Evolutionary conservation across 2,888 invertebrate species (phyloP).

Genomic region (Epinotia ramella): DNA sequence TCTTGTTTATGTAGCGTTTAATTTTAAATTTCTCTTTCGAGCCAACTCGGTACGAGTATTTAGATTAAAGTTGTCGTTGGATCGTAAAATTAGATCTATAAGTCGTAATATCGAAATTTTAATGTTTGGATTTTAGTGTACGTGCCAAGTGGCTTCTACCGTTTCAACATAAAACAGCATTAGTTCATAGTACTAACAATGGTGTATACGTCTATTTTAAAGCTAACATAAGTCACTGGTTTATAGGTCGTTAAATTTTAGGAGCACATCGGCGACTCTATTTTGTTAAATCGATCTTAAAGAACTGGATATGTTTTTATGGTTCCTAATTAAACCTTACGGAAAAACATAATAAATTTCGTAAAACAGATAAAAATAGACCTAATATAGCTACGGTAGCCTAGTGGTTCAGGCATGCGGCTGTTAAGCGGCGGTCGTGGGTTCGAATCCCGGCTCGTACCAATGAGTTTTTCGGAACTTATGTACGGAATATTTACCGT

Average conservation of each 20-base stretch:
- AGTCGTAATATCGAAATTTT: constrained; percentile 80
- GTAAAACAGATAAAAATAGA: constrained; percentile 10
- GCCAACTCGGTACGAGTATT: constrained; percentile 24
- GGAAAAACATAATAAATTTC: constrained; percentile 15
- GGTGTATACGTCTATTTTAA: constrained; percentile 8
- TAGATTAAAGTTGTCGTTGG: constrained; percentile 61
- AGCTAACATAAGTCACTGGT: constrained; percentile 75
- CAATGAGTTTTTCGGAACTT: too few relatives aligned
- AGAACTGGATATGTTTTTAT: constrained; percentile 45
- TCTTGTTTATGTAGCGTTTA: constrained; percentile 57
- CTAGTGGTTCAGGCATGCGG: too few relatives aligned
- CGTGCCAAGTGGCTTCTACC: constrained; percentile 47
- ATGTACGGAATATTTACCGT: too few relatives aligned
- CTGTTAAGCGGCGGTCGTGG: too few relatives aligned
- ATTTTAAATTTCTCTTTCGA: constrained; percentile 54
- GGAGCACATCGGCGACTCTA: constrained; percentile 68
- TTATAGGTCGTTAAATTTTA: constrained; percentile 83
- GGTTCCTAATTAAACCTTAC: constrained; percentile 57
- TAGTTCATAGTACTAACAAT: background rate
- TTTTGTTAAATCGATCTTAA: constrained; percentile 67
- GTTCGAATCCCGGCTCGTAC: too few relatives aligned
- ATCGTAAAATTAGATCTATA: constrained; percentile 80
- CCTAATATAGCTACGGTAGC: too few relatives aligned
- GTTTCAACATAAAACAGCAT: background rate
- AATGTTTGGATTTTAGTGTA: constrained; percentile 73